Evolutionary conservation across 2,888 invertebrate genomes (phyloP).

Genomic region (Tenthredo distinguenda): DNA sequence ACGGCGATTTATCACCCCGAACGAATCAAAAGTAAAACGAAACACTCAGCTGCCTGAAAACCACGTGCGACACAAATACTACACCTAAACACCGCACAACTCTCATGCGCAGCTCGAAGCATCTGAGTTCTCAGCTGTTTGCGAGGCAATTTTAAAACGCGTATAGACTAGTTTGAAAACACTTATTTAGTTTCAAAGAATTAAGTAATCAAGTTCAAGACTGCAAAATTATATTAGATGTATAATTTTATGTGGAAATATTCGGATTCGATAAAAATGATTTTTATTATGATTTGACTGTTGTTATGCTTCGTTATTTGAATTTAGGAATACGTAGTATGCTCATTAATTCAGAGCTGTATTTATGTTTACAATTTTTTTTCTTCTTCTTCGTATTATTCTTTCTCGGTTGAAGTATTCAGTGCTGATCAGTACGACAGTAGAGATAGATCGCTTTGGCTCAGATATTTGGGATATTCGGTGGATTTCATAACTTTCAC

Average conservation of each 20-base stretch:
- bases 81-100: not conserved
- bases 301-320: not conserved
- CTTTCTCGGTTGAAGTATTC: not conserved
- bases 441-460: not conserved
- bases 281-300: not conserved
- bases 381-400: not conserved
- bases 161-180: not conserved
- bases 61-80: constrained; percentile 3
- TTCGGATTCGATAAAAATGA: not conserved
- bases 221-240: not conserved
- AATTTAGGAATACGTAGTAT: constrained; percentile 50
- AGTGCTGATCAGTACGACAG: not conserved
- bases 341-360: not conserved
- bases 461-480: not conserved
- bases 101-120: constrained; percentile 18
- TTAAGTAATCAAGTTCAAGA: not conserved
- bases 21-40: not conserved
- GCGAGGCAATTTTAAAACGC: not conserved
- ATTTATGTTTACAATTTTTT: constrained; percentile 22
- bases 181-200: not conserved
- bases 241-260: not conserved
- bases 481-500: not conserved
- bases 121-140: not conserved
- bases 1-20: not conserved
- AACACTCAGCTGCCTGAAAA: not conserved